Percentiles rank a stretch among this genome's conserved stretches.
These are phyloP conservation scores for Oreochromis tanganicae DNA, from an alignment of 2,113 vertebrate genomes.

Conservation along the genomic window DNA sequence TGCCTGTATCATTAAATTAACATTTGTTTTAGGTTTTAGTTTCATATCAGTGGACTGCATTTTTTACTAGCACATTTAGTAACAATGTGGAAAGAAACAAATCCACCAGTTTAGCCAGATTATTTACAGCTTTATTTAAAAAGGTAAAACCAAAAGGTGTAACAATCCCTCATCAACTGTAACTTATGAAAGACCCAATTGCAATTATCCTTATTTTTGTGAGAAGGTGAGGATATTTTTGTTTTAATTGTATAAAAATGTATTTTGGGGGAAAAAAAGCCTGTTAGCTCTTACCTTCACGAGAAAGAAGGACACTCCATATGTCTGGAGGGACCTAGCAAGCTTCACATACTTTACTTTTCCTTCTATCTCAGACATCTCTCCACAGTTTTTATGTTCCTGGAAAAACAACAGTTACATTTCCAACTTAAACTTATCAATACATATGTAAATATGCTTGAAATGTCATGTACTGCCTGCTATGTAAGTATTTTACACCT, in stretches of 20 bases:
- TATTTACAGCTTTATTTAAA: background rate
- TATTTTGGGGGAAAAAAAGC: rapidly evolving
- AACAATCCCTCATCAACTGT: background rate
- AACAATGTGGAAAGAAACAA: background rate
- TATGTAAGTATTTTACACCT: background rate
- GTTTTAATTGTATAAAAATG: background rate
- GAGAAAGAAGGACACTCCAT: slow-evolving; percentile 95
- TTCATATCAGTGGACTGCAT: background rate
- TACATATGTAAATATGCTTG: background rate
- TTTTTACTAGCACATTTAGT: background rate
- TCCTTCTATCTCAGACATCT: slow-evolving; percentile 97
- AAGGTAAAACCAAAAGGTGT: background rate
- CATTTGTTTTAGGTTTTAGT: background rate
- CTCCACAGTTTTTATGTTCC: slow-evolving; percentile 96
- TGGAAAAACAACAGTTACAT: slow-evolving; percentile 46
- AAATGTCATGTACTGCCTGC: background rate
- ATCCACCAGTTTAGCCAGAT: background rate
- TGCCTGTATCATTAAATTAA: background rate
- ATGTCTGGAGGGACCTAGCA: slow-evolving; percentile 89
- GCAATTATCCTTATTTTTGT: background rate
- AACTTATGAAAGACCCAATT: background rate
- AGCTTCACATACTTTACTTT: slow-evolving; percentile 98
- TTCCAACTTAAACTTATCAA: background rate
- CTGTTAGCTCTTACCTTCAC: slow-evolving; percentile 82
- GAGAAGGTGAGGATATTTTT: background rate